phyloP scores from a whole-genome alignment of 2,797 vertebrate genomes.

The Adelosebastes latens region DNA sequence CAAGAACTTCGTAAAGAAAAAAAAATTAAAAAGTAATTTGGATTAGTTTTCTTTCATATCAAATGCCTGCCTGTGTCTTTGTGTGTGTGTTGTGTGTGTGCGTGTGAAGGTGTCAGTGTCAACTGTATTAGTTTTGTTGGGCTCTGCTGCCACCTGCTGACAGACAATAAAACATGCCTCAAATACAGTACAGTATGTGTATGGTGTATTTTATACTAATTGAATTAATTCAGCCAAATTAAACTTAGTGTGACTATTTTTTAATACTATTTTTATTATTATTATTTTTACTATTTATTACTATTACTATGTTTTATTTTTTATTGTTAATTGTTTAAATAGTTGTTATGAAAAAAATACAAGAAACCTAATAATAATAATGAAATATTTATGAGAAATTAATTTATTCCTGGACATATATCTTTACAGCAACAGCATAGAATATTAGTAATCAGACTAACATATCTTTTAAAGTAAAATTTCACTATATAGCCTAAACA shows the following conservation, averaged over 20 bases:
- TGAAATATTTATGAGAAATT: not conserved
- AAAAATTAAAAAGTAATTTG: not conserved
- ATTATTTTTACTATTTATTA: too few relatives aligned
- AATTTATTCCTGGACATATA: not conserved
- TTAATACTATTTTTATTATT: not conserved
- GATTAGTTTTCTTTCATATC: not conserved
- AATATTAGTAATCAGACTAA: not conserved
- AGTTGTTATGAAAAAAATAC: not conserved
- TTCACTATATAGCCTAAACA: not conserved
- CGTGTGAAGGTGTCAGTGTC: not conserved
- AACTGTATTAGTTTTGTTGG: not conserved
- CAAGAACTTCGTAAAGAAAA: not conserved
- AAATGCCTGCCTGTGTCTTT: not conserved
- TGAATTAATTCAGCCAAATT: not conserved
- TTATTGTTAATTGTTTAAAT: too few relatives aligned
- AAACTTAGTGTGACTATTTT: not conserved
- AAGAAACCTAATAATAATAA: not conserved
- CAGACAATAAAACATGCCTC: not conserved
- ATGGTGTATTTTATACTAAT: not conserved
- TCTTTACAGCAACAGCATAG: not conserved
- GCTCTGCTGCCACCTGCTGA: slow-evolving; percentile 46
- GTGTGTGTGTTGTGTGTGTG: not conserved
- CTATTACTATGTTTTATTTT: too few relatives aligned
- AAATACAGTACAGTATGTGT: too few relatives aligned
- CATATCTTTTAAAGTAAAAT: not conserved